These are phyloP conservation scores for Holacanthus passer DNA, from an alignment of 2,113 vertebrate species.

Conservation along the genomic window DNA sequence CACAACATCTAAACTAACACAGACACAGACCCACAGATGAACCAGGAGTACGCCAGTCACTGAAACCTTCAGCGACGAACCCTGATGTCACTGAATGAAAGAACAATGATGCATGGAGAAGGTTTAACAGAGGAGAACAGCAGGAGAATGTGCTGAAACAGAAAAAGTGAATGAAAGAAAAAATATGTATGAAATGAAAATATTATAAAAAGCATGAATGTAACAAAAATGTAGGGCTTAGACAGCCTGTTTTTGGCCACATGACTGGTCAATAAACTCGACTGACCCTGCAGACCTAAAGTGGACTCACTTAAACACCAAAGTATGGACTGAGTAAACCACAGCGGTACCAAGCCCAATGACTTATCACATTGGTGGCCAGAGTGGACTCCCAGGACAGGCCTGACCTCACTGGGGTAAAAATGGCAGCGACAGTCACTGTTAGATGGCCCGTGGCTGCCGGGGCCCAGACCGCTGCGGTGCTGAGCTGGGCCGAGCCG, in stretches of 20 bases:
- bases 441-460: slow-evolving; percentile 61
- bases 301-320: slow-evolving; percentile 62
- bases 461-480: slow-evolving; percentile 72
- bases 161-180: slow-evolving; percentile 13
- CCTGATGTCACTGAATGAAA: slow-evolving; percentile 25
- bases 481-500: slow-evolving; percentile 64
- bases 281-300: slow-evolving; percentile 67
- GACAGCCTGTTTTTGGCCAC: slow-evolving; percentile 37
- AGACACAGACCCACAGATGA: slow-evolving; percentile 44
- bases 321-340: slow-evolving; percentile 65
- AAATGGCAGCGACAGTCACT: slow-evolving; percentile 76
- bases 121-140: not conserved
- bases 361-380: slow-evolving; percentile 75
- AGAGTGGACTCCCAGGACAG: slow-evolving; percentile 70
- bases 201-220: not conserved
- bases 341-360: slow-evolving; percentile 70
- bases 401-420: slow-evolving; percentile 79
- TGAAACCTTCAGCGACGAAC: not conserved
- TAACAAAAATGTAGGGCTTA: slow-evolving; percentile 35
- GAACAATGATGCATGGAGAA: not conserved
- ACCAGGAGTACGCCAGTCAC: slow-evolving; percentile 15
- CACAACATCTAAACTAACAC: slow-evolving; percentile 67
- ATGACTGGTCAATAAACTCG: slow-evolving; percentile 60
- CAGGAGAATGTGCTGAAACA: slow-evolving; percentile 11
- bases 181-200: slow-evolving; percentile 21